Base-by-base conservation (phyloP, 2,888 invertebrate species). In the Hypena proboscidalis region DNA sequence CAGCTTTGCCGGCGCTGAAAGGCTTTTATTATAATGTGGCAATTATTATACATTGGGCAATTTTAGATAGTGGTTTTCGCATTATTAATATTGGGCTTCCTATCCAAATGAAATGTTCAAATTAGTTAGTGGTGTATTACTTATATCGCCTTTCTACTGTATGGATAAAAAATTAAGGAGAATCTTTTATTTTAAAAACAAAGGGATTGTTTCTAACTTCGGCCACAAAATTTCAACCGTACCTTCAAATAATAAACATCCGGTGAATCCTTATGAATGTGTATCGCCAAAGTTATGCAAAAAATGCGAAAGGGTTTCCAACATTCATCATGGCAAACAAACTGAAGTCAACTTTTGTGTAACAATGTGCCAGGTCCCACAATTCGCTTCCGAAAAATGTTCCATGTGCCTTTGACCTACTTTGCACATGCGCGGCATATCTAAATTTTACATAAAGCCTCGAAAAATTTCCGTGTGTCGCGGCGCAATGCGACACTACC, bases 401-500 rank as follows among this genome's bases (percentile, higher is more conserved):
- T 56, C 33, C 44, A 45, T 56, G 37, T 38, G 58, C 59, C 54
- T 65, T 57, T 66, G 66, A 60, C 66, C 62, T 45, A 58, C 53
- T 62, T 65, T 60, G 55, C 51, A 66, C 60, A 58, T 66, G 55
- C 62, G 55, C 42, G 51, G 53, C 54, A 53, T 65, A 58, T 65
- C 59, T 53, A 59, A 65, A 65, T 65, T 65, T 65, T 59, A 63
- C 51, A 64, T 60, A 69, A 68, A 70, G 59, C 65, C 66, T 63
- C 69, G 70, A 73, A 73, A 74, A 67, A 70, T 68, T 65, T 74
- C 61, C 65, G 64, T 70, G 66, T 67, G 67, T 61, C 50, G 49
- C 56, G 60, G 74, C 74, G 74, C 74, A 74, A 49, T 74, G 74
- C 74, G 73, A 68, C 59, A 74, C 53, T 51, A 19, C 52, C 43